These are phyloP conservation scores for Philereme vetulata DNA, from an alignment of 2,888 invertebrate genomes.

Conservation along the genomic window DNA sequence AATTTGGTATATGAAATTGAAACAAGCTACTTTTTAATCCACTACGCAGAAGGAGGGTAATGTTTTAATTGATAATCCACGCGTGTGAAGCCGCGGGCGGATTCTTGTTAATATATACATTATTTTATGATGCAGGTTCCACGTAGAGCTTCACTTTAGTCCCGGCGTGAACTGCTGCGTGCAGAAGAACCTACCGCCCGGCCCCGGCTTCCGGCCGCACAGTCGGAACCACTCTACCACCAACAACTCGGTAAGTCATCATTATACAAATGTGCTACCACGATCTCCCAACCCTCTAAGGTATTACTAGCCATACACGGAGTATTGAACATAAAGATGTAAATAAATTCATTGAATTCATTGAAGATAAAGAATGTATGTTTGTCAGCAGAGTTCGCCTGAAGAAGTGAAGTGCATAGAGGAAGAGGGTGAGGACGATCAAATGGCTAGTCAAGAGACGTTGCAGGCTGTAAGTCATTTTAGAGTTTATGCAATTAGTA, in stretches of 20 bases:
- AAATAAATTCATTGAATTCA: too few relatives aligned
- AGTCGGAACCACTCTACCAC: slow-evolving; percentile 92
- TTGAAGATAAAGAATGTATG: background rate
- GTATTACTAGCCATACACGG: background rate
- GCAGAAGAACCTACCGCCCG: slow-evolving; percentile 96
- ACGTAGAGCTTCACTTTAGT: slow-evolving; percentile 99
- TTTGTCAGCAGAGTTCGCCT: slow-evolving; percentile 81
- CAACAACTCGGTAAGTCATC: slow-evolving; percentile 72
- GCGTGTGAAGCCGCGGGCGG: too few relatives aligned
- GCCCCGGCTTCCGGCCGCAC: slow-evolving; percentile 96
- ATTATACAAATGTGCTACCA: background rate
- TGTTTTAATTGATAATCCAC: too few relatives aligned
- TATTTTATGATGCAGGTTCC: slow-evolving; percentile 87
- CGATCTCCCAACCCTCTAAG: background rate
- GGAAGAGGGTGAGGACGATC: slow-evolving; percentile 87
- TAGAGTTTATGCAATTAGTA: background rate
- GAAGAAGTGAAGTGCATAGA: slow-evolving; percentile 89
- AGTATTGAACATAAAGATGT: too few relatives aligned
- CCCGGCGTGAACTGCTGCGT: slow-evolving; percentile 99
- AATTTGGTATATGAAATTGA: too few relatives aligned
- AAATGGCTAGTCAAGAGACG: slow-evolving; percentile 79
- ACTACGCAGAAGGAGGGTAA: too few relatives aligned
- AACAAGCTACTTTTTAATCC: too few relatives aligned
- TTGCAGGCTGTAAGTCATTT: slow-evolving; percentile 66
- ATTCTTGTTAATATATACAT: too few relatives aligned